Evolutionary conservation across 2,888 invertebrate species (phyloP), one percentile per base, ranked within the genome.

Genomic region (Drosophila infuscata): DNA sequence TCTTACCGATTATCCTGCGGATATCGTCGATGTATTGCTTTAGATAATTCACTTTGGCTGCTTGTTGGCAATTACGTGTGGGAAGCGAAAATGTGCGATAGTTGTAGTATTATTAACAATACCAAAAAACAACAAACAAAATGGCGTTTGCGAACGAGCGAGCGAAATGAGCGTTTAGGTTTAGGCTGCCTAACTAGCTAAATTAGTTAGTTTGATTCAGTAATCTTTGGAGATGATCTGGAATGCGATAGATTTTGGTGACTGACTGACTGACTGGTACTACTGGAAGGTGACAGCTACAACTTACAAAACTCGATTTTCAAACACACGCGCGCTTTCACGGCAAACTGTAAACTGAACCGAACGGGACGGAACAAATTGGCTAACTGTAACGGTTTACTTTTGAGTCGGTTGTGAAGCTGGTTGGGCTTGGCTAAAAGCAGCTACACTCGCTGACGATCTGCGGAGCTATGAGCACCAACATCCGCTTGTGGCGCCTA

Each of bases 1-100:
- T 91, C 93, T 93, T 93, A 93, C 93, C 93, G 92, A 93, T 93
- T 81, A 93, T 92, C 91, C 93, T 93, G 91, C 93, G 93, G 93
- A 93, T 93, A 91, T 93, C 93, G 91, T 93, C 93, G 91, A 93
- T 92, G 91, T 93, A 93, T 92, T 93, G 93, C 93, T 89, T 93
- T 91, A 93, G 84, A 91, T 92, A 91, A 93, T 93, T 93, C 93
- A 93, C 93, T 93, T 93, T 93, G 93, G 89, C 92, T 91, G 91
- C 82, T 92, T 91, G 90, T 82, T 56, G 63, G 33, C 72, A 70
- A 65, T 70, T 49, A 76, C 77, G 76, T 80, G 72, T 71, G 81
- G 53, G 36, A 54, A 59, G 46, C 78, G 64, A 81, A 68, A 77
- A 80, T 79, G 73, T 79, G 69, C 76, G 72, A 82, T 70, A 69